Conservation (phyloP, 2,113 vertebrate genomes). For the Pao palembangensis region DNA sequence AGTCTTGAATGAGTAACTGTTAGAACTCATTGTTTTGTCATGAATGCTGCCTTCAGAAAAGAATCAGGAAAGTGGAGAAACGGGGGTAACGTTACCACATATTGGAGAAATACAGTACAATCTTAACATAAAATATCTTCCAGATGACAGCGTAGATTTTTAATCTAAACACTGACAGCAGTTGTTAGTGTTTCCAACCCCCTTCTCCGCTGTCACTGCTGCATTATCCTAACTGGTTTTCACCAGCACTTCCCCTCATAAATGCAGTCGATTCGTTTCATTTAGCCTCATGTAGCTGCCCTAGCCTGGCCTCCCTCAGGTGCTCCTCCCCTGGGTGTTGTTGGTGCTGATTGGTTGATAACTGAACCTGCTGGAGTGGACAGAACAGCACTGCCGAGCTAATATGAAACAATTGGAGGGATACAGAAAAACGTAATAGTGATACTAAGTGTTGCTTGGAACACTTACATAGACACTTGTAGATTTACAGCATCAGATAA, state of each 20-base stretch:
- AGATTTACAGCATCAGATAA: neutral
- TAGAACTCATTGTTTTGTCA: conserved; percentile 34
- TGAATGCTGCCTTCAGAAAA: conserved; percentile 12
- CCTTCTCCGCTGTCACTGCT: conserved; percentile 18
- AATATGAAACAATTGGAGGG: conserved; percentile 8
- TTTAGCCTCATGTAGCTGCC: conserved; percentile 55
- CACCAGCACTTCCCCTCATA: conserved; percentile 25
- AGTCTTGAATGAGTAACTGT: conserved; percentile 13
- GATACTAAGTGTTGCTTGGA: neutral
- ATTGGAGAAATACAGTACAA: neutral
- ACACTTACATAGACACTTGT: neutral
- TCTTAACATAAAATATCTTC: neutral
- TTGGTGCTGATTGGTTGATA: conserved; percentile 55
- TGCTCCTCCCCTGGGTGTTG: conserved; percentile 50
- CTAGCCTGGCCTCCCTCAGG: conserved; percentile 53
- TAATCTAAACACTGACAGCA: neutral
- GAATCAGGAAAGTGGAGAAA: too few relatives aligned
- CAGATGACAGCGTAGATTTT: too few relatives aligned
- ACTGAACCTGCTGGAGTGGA: conserved; percentile 37
- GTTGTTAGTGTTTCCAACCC: neutral
- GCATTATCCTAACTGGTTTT: conserved; percentile 50
- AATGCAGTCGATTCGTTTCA: conserved; percentile 58
- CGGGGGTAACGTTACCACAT: neutral
- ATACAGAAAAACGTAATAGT: neutral
- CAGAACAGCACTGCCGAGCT: conserved; percentile 49